These are phyloP conservation scores for Lates calcarifer DNA, from an alignment of 2,113 vertebrate genomes.

Conservation along the genomic window DNA sequence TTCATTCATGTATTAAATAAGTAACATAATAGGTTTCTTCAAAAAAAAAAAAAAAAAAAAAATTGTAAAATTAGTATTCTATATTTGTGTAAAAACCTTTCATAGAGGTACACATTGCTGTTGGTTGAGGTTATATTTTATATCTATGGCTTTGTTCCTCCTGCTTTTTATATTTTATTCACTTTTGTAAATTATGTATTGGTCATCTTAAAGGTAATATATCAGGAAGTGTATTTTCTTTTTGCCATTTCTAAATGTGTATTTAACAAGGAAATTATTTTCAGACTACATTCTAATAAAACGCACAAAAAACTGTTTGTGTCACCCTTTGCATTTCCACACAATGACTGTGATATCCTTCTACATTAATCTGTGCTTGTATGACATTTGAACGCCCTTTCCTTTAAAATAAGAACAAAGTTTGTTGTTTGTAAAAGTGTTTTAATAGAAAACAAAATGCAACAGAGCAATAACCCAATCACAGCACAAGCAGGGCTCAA, in stretches of 20 bases:
- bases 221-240: conserved; percentile 24
- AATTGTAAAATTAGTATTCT: too few species aligned
- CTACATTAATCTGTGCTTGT: not conserved
- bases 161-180: not conserved
- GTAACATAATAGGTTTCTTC: not conserved
- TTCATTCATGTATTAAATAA: not conserved
- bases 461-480: conserved; percentile 83
- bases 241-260: conserved; percentile 46
- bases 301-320: conserved; percentile 9
- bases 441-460: conserved; percentile 87
- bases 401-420: not conserved
- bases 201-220: conserved; percentile 35
- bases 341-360: not conserved
- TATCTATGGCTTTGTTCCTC: not conserved
- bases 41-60: too few species aligned
- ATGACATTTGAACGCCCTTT: not conserved
- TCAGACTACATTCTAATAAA: conserved; percentile 50
- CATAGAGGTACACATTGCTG: not conserved
- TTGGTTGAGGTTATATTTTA: conserved; percentile 34
- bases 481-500: conserved; percentile 88
- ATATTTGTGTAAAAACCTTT: not conserved
- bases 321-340: not conserved
- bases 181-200: conserved; percentile 36
- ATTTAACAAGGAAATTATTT: conserved; percentile 50
- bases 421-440: conserved; percentile 75